Conservation (phyloP, 1,140 invertebrate genomes). For the Platorchestia sp. region DNA sequence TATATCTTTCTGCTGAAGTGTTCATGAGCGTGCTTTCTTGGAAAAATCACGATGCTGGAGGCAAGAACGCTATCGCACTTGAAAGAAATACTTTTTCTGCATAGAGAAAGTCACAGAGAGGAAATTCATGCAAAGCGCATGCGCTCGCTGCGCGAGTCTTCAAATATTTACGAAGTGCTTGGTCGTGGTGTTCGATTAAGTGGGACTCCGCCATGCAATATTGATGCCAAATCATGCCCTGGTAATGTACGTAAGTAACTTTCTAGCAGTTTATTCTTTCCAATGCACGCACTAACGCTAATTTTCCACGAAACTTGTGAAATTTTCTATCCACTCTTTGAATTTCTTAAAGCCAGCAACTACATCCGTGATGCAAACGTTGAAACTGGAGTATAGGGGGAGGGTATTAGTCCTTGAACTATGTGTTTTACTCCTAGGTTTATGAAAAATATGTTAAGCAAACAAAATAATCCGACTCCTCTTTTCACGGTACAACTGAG, state of each 20-base stretch:
- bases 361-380: neutral
- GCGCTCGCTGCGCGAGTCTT: neutral
- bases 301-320: neutral
- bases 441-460: neutral
- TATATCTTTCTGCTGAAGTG: neutral
- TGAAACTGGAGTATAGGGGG: neutral
- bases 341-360: neutral
- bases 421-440: neutral
- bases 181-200: neutral
- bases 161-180: neutral
- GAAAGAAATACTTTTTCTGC: neutral
- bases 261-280: neutral
- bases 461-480: neutral
- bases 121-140: neutral
- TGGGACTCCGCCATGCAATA: neutral
- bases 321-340: neutral
- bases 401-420: neutral
- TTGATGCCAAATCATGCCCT: constrained; percentile 12
- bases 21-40: neutral
- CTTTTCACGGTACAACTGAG: neutral
- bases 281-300: neutral
- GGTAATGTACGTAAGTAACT: neutral
- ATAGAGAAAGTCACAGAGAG: neutral
- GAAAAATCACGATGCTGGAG: neutral
- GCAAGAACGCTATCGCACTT: constrained; percentile 2